Evolutionary conservation across 2,888 invertebrate genomes (phyloP).

Genomic region (Steromphala cineraria): DNA sequence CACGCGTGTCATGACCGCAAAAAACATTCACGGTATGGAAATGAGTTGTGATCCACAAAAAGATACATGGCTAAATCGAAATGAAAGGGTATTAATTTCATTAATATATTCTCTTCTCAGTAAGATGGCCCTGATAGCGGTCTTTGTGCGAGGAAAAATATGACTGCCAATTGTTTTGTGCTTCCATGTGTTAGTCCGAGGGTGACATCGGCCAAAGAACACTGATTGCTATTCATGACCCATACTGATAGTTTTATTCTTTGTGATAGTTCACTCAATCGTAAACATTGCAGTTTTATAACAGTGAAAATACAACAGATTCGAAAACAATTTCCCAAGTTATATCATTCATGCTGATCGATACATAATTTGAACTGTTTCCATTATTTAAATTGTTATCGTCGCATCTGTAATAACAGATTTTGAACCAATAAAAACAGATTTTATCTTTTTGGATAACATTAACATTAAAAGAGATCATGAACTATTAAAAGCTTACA

Average conservation of each 20-base stretch:
- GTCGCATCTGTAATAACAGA: too few species aligned
- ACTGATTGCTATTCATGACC: neutral
- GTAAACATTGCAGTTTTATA: neutral
- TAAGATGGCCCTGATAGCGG: neutral
- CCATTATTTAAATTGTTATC: too few species aligned
- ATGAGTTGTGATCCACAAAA: neutral
- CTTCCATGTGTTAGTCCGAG: neutral
- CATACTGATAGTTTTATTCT: neutral
- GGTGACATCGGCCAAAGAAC: neutral
- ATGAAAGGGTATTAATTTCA: neutral
- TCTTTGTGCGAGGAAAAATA: neutral
- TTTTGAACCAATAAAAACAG: too few species aligned
- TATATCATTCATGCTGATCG: too few species aligned
- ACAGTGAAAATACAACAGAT: too few species aligned
- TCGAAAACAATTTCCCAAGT: too few species aligned
- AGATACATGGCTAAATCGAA: neutral
- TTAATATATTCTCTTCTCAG: slow-evolving; percentile 7
- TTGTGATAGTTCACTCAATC: neutral
- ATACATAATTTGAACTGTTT: too few species aligned
- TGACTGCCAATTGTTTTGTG: slow-evolving; percentile 7
- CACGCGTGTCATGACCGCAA: neutral
- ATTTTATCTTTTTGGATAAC: too few species aligned
- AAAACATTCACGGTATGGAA: slow-evolving; percentile 8
- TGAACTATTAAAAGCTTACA: too few species aligned
- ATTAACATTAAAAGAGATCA: too few species aligned